Conservation (phyloP, 2,888 invertebrate species). For the Ethmia dodecea region DNA sequence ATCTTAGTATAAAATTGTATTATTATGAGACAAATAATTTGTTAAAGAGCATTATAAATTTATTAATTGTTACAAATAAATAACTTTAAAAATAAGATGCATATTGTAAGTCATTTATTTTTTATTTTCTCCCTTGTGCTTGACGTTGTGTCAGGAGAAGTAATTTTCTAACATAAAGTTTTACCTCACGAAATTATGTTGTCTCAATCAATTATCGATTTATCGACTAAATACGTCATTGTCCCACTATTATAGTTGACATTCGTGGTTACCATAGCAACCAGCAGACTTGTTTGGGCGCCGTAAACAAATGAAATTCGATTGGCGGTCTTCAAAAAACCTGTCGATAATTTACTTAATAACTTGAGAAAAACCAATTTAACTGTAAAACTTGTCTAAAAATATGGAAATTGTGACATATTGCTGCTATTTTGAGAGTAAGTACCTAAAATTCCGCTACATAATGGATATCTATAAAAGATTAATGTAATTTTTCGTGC, state of each 20-base stretch:
- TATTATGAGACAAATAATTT: constrained; percentile 1
- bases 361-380: constrained; percentile 25
- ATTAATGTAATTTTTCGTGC: neutral
- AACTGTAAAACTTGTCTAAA: constrained; percentile 21
- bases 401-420: constrained; percentile 40
- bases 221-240: constrained; percentile 49
- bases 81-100: neutral
- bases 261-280: constrained; percentile 50
- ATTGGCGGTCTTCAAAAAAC: constrained; percentile 39
- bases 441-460: constrained; percentile 25
- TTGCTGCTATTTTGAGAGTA: constrained; percentile 37
- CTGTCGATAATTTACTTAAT: constrained; percentile 36
- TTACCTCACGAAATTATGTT: neutral
- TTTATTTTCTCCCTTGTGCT: too few species aligned
- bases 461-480: neutral
- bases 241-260: constrained; percentile 50
- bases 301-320: constrained; percentile 71
- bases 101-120: too few species aligned
- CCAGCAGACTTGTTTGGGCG: constrained; percentile 52
- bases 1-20: neutral
- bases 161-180: too few species aligned
- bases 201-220: constrained; percentile 19
- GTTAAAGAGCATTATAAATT: neutral
- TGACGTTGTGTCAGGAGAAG: too few species aligned
- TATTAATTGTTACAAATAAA: neutral